phyloP scores from a whole-genome alignment of 2,797 vertebrate species.

The Danio tinwini region DNA sequence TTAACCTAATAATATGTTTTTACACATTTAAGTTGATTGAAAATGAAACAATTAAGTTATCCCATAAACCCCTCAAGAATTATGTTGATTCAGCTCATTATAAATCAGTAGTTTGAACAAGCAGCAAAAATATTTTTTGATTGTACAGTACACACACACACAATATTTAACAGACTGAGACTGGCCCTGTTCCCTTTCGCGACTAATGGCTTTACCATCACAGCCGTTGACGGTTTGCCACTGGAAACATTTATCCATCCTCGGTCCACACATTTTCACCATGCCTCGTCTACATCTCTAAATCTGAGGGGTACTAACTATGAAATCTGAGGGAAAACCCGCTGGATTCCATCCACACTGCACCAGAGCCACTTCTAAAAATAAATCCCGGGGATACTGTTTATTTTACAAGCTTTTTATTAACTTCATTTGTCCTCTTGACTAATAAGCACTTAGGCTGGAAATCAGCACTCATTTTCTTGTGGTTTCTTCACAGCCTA shows the following conservation, averaged over 20 bases:
- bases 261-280: background rate
- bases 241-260: conserved; percentile 20
- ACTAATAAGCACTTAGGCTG: conserved; percentile 11
- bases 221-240: background rate
- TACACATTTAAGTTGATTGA: too few relatives aligned
- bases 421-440: conserved; percentile 1
- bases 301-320: background rate
- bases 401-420: conserved; percentile 7
- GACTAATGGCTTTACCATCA: conserved; percentile 9
- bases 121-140: too few relatives aligned
- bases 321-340: background rate
- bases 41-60: too few relatives aligned
- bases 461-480: background rate
- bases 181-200: background rate
- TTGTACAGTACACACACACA: too few relatives aligned
- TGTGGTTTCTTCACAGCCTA: background rate
- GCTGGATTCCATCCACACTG: background rate
- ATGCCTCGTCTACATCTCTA: background rate
- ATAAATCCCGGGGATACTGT: conserved; percentile 3
- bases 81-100: too few relatives aligned
- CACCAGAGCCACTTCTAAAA: conserved; percentile 13
- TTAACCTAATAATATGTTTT: too few relatives aligned
- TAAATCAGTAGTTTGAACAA: too few relatives aligned
- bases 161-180: background rate
- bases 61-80: too few relatives aligned